A percentile compares a stretch with the other conserved stretches of the same genome.
phyloP scores from a whole-genome alignment of 2,888 invertebrate species.

The Lithophane semibrunnea region DNA sequence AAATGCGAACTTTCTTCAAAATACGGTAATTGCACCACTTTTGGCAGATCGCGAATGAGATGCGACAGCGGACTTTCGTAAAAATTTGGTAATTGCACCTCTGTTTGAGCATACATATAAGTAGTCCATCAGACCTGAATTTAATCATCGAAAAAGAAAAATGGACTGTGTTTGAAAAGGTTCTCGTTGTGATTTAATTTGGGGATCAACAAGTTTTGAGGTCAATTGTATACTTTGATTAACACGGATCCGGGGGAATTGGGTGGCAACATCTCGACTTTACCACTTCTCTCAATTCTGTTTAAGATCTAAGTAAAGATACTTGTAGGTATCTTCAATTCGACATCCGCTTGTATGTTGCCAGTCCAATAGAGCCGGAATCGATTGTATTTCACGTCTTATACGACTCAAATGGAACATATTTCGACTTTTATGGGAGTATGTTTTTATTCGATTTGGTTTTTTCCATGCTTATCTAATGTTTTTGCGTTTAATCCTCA shows the following conservation, averaged over 20 bases:
- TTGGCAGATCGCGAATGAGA: no score
- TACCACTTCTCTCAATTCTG: conserved; percentile 6
- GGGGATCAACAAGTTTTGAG: conserved; percentile 22
- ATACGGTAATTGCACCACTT: no score
- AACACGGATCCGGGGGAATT: conserved; percentile 21
- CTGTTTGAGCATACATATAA: neutral
- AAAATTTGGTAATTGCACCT: no score
- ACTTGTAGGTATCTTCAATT: conserved; percentile 16
- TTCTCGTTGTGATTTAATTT: conserved; percentile 24
- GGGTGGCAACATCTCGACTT: conserved; percentile 9
- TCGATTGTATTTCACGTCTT: conserved; percentile 25
- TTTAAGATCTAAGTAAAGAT: conserved; percentile 22
- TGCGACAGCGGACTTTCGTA: no score
- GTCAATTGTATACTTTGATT: conserved; percentile 25
- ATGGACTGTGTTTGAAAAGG: conserved; percentile 9
- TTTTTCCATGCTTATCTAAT: conserved; percentile 19
- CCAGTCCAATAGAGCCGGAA: conserved; percentile 19
- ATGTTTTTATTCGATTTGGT: neutral
- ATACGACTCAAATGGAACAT: conserved; percentile 4
- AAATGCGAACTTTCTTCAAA: no score
- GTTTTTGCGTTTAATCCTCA: neutral
- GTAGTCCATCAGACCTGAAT: conserved; percentile 7
- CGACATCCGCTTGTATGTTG: conserved; percentile 15
- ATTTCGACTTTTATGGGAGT: neutral
- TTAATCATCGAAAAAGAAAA: neutral